Base-by-base conservation (phyloP, 2,113 vertebrate species). In the Aptenodytes forsteri region DNA sequence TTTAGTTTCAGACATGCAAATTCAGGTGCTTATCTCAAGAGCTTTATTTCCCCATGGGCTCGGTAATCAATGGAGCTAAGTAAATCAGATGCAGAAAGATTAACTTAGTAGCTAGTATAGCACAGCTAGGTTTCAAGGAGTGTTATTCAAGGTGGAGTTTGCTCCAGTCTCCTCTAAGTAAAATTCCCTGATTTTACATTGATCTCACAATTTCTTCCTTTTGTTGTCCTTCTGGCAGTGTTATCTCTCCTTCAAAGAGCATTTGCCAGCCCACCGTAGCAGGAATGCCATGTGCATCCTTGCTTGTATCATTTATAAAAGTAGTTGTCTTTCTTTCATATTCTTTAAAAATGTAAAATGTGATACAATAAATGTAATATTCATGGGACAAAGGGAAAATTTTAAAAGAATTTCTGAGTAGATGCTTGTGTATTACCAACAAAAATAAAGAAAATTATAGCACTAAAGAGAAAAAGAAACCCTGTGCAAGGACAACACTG, bases 401-500 rank as follows among this genome's bases (percentile, higher is more conserved):
- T 97, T 89, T 34, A 38, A 93, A 93, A 92, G 11, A 78, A 75
- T 89, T 82, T 87, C 34, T 92, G 30, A 75, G 30, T 52, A 75
- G 22, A 19, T 76, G 26, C 1, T 38, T 85, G 16, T 72, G 8
- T 38, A 69, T 72, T 86, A 22, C 38, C 40, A 89, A 92, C 19
- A 91, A 89, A 94, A 93, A 85, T 58, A 94, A 67, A 83, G 54
- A 93, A 93, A 85, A 78, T 80, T 83, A 81, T 44, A 89, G 6
- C 22, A 66, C 70, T 89, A 55, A 83, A 75, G 27, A 64, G 82
- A 89, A 71, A 62, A 70, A 87, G 14, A 93, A 88, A 86, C 83
- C 44, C 65, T 90, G 50, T 93, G 65, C 95, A 97, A 98, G 96
- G 96, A 95, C 44, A 17, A 67, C 92, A 84, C 36, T 94, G 30